Conservation (phyloP, 2,888 invertebrate genomes). For the Drosophila lutescens region DNA sequence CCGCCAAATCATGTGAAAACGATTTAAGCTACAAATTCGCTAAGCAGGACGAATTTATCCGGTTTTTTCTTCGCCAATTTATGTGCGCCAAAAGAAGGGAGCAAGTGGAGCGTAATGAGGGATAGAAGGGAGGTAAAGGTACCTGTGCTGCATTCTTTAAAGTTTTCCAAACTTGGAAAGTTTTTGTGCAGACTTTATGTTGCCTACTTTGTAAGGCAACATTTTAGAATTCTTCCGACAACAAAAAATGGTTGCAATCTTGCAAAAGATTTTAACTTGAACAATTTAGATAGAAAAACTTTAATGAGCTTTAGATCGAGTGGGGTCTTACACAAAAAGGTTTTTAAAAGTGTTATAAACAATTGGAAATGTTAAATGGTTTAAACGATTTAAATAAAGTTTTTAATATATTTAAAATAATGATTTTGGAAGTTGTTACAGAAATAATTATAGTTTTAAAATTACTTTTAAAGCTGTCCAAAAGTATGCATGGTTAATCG, state of each 20-base stretch:
- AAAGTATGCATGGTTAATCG: background rate
- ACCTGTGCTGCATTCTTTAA: slow-evolving; percentile 30
- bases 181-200: slow-evolving; percentile 46
- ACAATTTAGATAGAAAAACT: background rate
- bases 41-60: slow-evolving; percentile 25
- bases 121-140: slow-evolving; percentile 1
- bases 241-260: slow-evolving; percentile 1
- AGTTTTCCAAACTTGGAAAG: slow-evolving; percentile 46
- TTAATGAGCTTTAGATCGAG: background rate
- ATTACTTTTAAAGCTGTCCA: no score
- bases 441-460: no score
- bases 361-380: no score
- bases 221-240: slow-evolving; percentile 6
- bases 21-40: slow-evolving; percentile 60
- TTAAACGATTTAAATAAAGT: no score
- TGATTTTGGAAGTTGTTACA: no score
- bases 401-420: no score
- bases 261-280: background rate
- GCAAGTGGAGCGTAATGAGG: slow-evolving; percentile 1
- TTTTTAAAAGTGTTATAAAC: background rate
- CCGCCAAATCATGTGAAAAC: slow-evolving; percentile 65
- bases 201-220: slow-evolving; percentile 46
- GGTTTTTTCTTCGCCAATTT: slow-evolving; percentile 38
- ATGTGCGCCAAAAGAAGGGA: slow-evolving; percentile 11
- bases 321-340: no score